Percentiles rank a stretch among this genome's conserved stretches.
Evolutionary conservation across 1,140 invertebrate species (phyloP).

Genomic region (Atta cephalotes): DNA sequence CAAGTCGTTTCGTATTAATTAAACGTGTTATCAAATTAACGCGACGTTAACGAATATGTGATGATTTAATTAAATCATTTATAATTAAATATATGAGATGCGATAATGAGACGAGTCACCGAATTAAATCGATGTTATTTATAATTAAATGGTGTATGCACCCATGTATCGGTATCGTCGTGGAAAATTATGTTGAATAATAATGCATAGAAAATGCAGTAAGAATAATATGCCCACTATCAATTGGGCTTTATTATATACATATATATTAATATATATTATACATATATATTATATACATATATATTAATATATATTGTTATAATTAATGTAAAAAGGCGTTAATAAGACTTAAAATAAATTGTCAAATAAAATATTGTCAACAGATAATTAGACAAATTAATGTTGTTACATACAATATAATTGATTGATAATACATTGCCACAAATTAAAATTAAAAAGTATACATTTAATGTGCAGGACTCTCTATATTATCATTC

Average conservation of each 20-base stretch:
- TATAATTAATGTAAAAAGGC: too few relatives aligned
- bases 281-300: background rate
- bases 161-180: conserved; percentile 16
- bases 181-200: conserved; percentile 61
- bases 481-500: too few relatives aligned
- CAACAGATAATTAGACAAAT: background rate
- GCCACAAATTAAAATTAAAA: too few relatives aligned
- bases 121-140: conserved; percentile 73
- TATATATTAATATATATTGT: too few relatives aligned
- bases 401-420: background rate
- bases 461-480: too few relatives aligned
- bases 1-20: conserved; percentile 69
- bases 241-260: background rate
- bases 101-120: conserved; percentile 66
- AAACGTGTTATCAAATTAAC: conserved; percentile 75
- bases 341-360: background rate
- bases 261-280: too few relatives aligned
- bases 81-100: conserved; percentile 65
- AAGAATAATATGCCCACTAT: conserved; percentile 21
- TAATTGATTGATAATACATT: background rate
- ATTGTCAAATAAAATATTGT: too few relatives aligned
- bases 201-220: conserved; percentile 58
- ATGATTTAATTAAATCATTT: conserved; percentile 74
- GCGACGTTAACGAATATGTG: conserved; percentile 65
- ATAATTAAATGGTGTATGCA: conserved; percentile 67